A percentile compares a stretch with the other conserved stretches of the same genome.
Evolutionary conservation across 2,797 vertebrate species (phyloP).

Genomic region (Hippocampus kuda): DNA sequence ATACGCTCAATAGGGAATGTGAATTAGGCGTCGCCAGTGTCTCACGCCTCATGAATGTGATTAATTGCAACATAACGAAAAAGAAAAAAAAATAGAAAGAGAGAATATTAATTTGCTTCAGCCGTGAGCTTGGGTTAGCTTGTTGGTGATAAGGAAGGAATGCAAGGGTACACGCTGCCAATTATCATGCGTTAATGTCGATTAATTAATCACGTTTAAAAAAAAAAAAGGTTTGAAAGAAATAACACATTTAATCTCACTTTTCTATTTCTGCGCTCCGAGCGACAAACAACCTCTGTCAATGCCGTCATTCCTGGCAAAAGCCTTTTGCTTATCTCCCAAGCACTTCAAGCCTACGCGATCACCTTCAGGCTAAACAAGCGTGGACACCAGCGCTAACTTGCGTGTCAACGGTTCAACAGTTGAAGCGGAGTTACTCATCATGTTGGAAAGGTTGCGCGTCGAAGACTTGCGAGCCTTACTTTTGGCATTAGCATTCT

Average conservation of each 20-base stretch:
- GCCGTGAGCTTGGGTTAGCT: slow-evolving; percentile 16
- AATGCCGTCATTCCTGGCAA: not conserved
- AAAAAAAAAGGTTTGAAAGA: not conserved
- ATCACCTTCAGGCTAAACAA: not conserved
- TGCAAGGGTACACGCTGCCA: not conserved
- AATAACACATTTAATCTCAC: not conserved
- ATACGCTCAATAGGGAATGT: slow-evolving; percentile 34
- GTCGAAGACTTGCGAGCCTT: not conserved
- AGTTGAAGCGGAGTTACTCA: not conserved
- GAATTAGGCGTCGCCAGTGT: slow-evolving; percentile 27
- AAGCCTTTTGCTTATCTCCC: slow-evolving; percentile 1
- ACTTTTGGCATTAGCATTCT: not conserved
- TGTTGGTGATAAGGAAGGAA: slow-evolving; percentile 19
- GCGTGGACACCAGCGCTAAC: not conserved
- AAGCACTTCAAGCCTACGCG: not conserved
- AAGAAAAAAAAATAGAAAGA: slow-evolving; percentile 1
- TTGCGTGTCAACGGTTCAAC: not conserved
- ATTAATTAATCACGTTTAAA: not conserved
- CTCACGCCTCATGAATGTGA: slow-evolving; percentile 27
- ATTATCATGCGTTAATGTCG: not conserved
- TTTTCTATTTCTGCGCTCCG: not conserved
- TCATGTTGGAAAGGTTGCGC: not conserved
- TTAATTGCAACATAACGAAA: slow-evolving; percentile 18
- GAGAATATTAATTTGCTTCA: slow-evolving; percentile 23
- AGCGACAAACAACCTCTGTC: not conserved